Evolutionary conservation across 2,888 invertebrate species (phyloP).

Genomic region (Pristionchus maxplancki): DNA sequence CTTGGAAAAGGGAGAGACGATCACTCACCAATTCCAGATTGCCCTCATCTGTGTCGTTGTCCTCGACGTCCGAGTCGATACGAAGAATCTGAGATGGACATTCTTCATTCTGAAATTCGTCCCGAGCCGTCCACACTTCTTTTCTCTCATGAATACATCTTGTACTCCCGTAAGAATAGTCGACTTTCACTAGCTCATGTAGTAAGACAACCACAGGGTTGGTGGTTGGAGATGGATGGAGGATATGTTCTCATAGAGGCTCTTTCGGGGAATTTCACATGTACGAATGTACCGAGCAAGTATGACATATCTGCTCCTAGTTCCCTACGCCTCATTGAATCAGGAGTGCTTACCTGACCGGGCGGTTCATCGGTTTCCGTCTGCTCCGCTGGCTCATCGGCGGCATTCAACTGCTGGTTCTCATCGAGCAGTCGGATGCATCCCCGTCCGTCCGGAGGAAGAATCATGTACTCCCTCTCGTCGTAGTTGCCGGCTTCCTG

Average conservation of each 20-base stretch:
- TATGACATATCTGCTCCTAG: no score
- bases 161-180: no score
- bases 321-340: no score
- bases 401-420: neutral
- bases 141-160: no score
- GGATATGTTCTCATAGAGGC: no score
- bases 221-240: no score
- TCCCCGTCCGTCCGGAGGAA: slow-evolving; percentile 55
- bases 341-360: slow-evolving; percentile 4
- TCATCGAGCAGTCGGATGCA: slow-evolving; percentile 45
- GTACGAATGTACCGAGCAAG: no score
- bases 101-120: no score
- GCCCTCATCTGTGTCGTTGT: slow-evolving; percentile 65
- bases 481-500: slow-evolving; percentile 66
- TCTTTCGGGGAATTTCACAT: no score
- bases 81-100: slow-evolving; percentile 59
- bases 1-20: neutral
- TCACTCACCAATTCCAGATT: slow-evolving; percentile 63
- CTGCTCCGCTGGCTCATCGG: neutral
- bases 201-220: no score
- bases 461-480: slow-evolving; percentile 67
- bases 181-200: no score
- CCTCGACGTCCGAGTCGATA: slow-evolving; percentile 66
- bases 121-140: no score
- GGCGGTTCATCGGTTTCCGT: slow-evolving; percentile 21